Base-by-base conservation (phyloP, 2,888 invertebrate genomes). In the Steinernema scapterisci region DNA sequence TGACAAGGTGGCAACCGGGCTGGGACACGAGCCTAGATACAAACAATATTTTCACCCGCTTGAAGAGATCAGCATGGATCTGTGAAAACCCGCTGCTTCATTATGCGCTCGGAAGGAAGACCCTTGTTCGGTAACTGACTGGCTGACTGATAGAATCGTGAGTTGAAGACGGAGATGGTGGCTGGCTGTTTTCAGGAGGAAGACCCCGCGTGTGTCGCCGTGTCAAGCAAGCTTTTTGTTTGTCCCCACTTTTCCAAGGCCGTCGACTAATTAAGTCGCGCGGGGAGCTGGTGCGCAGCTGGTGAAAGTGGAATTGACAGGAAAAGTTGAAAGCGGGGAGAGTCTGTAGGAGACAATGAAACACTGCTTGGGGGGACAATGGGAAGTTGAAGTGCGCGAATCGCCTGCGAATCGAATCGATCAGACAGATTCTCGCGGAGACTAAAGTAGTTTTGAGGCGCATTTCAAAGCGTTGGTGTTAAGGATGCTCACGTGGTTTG, bases 221-320 rank as follows among this genome's bases (percentile, higher is more conserved):
- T 54, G 54, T 51, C 51, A 51, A 54, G 27, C 63, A 31, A 63
- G 63, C 63, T 63, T 31, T 31, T 27, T 63, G 63, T 31, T 63
- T 27, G 63, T 31, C 27, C 63, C 63, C 27, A 9, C 31, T 31
- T 63, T 31, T 25, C 27, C 27, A n/a, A 63, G 63, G n/a, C 63
- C 27, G 63, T 31, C 63, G 63, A 63, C 63, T 63, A 63, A 63
- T 63, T 31, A 7, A 31, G 63, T 63, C 63, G 63, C 19, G 27
- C 63, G 63, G 31, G 38, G 23, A 54, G 23, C 54, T 54, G 63
- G 63, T 63, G 63, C 63, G 63, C 63, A 63, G 63, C 63, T 63
- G 63, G 63, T 27, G 63, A 54, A 27, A 63, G 31, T 27, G 63
- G 25, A 63, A 25, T 2, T 38, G 27, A 31, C 27, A 3, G 16